Conservation (phyloP, 2,797 vertebrate genomes). For the Gambelia wislizenii region DNA sequence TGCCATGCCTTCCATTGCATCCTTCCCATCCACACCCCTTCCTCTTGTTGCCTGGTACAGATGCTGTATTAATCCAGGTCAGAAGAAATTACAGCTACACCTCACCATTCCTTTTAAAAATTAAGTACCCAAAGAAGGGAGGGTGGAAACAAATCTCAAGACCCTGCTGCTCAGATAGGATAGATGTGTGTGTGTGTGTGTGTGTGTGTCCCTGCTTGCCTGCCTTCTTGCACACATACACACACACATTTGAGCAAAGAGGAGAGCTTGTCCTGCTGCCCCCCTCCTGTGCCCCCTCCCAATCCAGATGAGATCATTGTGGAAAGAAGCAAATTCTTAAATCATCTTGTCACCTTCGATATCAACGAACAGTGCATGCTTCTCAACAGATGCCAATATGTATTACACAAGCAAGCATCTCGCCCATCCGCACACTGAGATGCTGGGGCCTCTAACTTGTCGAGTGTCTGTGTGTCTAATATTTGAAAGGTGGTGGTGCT, state of each 20-base stretch:
- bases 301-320: constrained; percentile 28
- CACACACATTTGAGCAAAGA: neutral
- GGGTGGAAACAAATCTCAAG: too few relatives aligned
- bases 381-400: constrained; percentile 30
- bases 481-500: neutral
- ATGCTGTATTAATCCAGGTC: neutral
- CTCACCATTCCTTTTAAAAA: neutral
- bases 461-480: neutral
- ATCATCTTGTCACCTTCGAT: constrained; percentile 40
- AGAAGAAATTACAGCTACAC: neutral
- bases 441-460: neutral
- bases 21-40: neutral
- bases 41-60: neutral
- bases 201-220: neutral
- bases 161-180: neutral
- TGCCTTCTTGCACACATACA: neutral
- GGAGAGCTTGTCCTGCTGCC: neutral
- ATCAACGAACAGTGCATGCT: constrained; percentile 24
- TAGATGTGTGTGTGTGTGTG: neutral
- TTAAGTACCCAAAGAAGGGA: neutral
- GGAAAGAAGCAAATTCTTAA: constrained; percentile 32
- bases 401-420: neutral
- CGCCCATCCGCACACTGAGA: neutral
- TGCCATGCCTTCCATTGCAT: too few relatives aligned
- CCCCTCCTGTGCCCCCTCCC: neutral